Percentiles rank a stretch among this genome's conserved stretches.
Evolutionary conservation across 2,888 invertebrate species (phyloP).

Genomic region (Ctenicera cuprea): DNA sequence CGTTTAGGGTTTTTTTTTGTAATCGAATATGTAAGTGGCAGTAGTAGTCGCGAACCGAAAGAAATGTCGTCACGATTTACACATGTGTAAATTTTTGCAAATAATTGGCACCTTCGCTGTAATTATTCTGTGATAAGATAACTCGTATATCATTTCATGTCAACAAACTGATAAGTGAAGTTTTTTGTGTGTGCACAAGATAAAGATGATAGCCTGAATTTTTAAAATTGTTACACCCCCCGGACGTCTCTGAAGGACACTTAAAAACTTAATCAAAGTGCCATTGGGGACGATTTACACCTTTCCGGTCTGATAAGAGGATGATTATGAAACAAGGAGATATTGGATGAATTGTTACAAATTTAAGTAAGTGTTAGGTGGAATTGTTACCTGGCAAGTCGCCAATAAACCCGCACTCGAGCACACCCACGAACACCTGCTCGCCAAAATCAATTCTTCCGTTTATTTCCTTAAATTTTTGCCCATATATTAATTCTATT

Average conservation of each 20-base stretch:
- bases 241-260: constrained; percentile 62
- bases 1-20: constrained; percentile 39
- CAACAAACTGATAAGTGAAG: constrained; percentile 61
- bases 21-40: constrained; percentile 47
- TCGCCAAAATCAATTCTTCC: constrained; percentile 61
- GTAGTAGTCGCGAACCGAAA: constrained; percentile 60
- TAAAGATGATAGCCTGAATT: constrained; percentile 42
- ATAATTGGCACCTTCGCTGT: constrained; percentile 62
- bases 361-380: constrained; percentile 69
- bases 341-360: constrained; percentile 67
- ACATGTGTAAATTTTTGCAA: constrained; percentile 72
- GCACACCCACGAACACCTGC: constrained; percentile 72
- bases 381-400: constrained; percentile 65
- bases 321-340: constrained; percentile 62
- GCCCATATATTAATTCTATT: constrained; percentile 1
- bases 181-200: constrained; percentile 55
- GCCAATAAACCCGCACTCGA: constrained; percentile 64
- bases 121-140: constrained; percentile 62
- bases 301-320: constrained; percentile 43
- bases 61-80: constrained; percentile 72
- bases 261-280: constrained; percentile 44
- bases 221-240: constrained; percentile 64
- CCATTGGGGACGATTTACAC: constrained; percentile 10
- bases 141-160: constrained; percentile 55
- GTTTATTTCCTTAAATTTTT: constrained; percentile 54